phyloP scores from a whole-genome alignment of 2,113 vertebrate genomes.

The Callocephalon fimbriatum region DNA sequence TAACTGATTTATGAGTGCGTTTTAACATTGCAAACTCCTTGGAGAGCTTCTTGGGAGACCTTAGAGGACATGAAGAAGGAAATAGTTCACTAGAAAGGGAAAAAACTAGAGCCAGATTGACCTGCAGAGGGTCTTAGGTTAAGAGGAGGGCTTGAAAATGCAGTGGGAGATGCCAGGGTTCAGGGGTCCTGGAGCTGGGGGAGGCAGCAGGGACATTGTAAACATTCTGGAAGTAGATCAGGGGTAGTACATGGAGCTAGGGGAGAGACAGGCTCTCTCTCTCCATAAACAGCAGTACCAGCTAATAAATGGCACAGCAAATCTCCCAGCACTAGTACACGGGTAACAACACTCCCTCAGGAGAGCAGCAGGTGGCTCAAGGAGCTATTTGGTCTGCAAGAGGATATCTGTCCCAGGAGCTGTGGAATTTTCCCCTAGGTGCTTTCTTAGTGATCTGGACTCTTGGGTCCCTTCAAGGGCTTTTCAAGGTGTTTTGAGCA shows the following conservation, averaged over 20 bases:
- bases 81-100: neutral
- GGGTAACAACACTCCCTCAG: neutral
- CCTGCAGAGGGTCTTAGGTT: neutral
- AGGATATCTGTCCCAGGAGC: neutral
- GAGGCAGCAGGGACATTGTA: neutral
- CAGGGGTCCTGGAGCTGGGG: neutral
- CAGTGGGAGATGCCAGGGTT: neutral
- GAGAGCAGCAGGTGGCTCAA: neutral
- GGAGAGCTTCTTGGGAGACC: constrained; percentile 20
- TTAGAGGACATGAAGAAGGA: neutral
- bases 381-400: neutral
- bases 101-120: constrained; percentile 28
- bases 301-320: neutral
- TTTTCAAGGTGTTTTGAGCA: neutral
- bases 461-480: neutral
- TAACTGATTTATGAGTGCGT: neutral
- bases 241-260: fast-evolving
- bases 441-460: neutral
- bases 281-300: neutral
- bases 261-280: neutral
- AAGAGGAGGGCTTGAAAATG: neutral
- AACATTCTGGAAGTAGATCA: neutral
- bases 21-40: constrained; percentile 31
- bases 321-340: fast-evolving
- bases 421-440: neutral